These are phyloP conservation scores for Rousettus leschenaultii DNA, from an alignment of 2,113 vertebrate genomes.

Conservation along the genomic window DNA sequence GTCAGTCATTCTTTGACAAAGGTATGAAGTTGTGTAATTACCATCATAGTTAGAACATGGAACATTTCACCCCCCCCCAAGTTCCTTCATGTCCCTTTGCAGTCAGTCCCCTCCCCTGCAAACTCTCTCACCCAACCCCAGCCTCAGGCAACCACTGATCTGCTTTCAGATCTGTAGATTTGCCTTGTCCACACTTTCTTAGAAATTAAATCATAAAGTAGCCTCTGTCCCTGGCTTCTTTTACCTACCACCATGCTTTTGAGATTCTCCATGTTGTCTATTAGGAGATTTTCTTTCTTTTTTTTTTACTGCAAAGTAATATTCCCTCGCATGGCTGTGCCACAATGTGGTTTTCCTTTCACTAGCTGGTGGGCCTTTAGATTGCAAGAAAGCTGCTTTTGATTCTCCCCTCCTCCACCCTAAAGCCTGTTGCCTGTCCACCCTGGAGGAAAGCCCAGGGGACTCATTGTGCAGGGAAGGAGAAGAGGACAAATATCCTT, in stretches of 20 bases:
- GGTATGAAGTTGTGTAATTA: too few species aligned
- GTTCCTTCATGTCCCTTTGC: background rate
- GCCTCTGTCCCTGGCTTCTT: background rate
- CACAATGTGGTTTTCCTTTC: background rate
- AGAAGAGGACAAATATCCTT: background rate
- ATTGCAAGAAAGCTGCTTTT: background rate
- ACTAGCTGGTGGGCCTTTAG: background rate
- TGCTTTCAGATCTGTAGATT: background rate
- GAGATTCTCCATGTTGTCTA: background rate
- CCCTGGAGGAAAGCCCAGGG: background rate
- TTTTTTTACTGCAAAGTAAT: background rate
- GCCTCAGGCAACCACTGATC: background rate
- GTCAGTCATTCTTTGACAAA: background rate
- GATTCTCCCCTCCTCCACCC: background rate
- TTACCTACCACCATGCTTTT: background rate
- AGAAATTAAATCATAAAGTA: background rate
- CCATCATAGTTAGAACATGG: background rate
- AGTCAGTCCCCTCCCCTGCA: too few species aligned
- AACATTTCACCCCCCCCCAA: background rate
- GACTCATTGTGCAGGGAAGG: background rate
- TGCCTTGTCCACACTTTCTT: background rate
- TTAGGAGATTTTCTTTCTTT: background rate
- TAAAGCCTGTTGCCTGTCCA: background rate
- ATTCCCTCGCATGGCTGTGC: rapidly evolving
- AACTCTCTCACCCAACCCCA: background rate